phyloP scores from a whole-genome alignment of 2,113 vertebrate genomes.

The Hemicordylus capensis region DNA sequence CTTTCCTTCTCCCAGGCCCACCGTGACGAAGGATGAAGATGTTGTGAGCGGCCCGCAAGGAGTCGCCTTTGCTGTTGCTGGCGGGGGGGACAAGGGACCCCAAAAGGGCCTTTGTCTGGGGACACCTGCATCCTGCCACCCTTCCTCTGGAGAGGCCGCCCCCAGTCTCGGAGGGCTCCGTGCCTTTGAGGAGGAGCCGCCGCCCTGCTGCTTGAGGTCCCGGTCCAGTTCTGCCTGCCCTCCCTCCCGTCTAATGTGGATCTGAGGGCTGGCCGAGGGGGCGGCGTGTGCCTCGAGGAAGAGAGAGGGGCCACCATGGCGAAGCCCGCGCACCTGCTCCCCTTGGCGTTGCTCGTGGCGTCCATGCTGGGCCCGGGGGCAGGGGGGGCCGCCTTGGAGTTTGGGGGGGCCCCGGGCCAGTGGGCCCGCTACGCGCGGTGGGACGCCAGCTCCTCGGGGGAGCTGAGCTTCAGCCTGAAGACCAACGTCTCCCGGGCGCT shows the following conservation, averaged over 20 bases:
- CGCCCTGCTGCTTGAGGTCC: background rate
- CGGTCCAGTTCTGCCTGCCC: background rate
- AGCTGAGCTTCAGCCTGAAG: conserved; percentile 91
- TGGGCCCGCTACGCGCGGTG: conserved; percentile 93
- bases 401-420: conserved; percentile 89
- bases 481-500: conserved; percentile 88
- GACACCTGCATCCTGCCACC: background rate
- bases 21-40: background rate
- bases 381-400: conserved; percentile 79
- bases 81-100: background rate
- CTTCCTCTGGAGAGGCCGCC: background rate
- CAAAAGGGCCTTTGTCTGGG: background rate
- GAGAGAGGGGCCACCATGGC: fast-evolving
- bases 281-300: background rate
- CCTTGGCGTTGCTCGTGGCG: conserved; percentile 53
- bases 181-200: background rate
- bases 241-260: conserved; percentile 1
- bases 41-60: background rate
- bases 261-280: background rate
- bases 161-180: background rate
- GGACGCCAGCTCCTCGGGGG: conserved; percentile 83
- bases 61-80: background rate
- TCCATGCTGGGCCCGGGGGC: conserved; percentile 63
- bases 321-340: background rate
- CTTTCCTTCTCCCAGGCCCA: background rate